phyloP scores from a whole-genome alignment of 1,140 invertebrate genomes.

The Hylaeus anthracinus region DNA sequence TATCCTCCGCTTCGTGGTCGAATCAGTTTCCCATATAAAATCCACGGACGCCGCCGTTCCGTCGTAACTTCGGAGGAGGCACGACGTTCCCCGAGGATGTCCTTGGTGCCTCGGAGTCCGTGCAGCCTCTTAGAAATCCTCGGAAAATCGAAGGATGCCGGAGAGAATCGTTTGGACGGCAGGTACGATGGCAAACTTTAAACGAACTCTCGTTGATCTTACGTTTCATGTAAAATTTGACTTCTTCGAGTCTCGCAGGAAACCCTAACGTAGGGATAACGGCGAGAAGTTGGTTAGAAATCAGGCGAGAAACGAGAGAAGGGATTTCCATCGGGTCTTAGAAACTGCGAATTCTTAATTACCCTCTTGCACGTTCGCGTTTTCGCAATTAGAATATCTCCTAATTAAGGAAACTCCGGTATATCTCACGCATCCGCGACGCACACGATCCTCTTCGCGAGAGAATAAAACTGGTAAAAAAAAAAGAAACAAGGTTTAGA shows the following conservation, averaged over 20 bases:
- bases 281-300: background rate
- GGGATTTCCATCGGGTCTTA: background rate
- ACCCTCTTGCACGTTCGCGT: conserved; percentile 1
- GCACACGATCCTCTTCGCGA: background rate
- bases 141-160: background rate
- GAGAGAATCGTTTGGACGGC: too few relatives aligned
- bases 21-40: conserved; percentile 61
- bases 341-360: conserved; percentile 16
- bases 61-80: conserved; percentile 48
- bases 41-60: conserved; percentile 32
- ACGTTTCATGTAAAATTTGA: too few relatives aligned
- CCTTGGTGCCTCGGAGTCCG: conserved; percentile 7
- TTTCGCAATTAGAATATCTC: conserved; percentile 20
- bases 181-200: too few relatives aligned
- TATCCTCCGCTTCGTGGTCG: conserved; percentile 51
- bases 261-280: background rate
- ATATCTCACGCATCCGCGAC: conserved; percentile 32
- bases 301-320: background rate
- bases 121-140: background rate
- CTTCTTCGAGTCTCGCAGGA: background rate
- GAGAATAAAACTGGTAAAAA: background rate
- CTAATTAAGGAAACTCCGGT: conserved; percentile 29
- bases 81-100: conserved; percentile 37
- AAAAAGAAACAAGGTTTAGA: conserved; percentile 27
- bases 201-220: too few relatives aligned